Evolutionary conservation across 2,113 vertebrate species (phyloP).

Genomic region (Gambusia holbrooki): DNA sequence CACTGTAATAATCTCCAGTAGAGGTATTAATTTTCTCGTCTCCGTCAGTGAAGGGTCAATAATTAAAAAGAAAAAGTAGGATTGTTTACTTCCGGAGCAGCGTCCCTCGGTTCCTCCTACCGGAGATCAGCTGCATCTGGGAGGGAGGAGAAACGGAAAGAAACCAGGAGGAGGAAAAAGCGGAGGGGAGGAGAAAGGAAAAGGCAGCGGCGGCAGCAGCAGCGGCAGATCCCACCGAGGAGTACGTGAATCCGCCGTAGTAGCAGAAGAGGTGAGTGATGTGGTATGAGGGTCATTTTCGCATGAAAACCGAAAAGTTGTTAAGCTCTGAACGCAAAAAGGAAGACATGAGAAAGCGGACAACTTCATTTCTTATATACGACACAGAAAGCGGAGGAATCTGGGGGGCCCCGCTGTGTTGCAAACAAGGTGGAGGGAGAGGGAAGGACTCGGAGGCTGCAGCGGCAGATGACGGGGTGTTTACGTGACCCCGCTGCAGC

Average conservation of each 20-base stretch:
- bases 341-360: constrained; percentile 16
- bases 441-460: constrained; percentile 31
- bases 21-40: too few species aligned
- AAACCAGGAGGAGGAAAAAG: constrained; percentile 39
- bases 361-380: constrained; percentile 50
- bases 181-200: constrained; percentile 46
- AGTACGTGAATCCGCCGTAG: constrained; percentile 53
- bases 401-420: constrained; percentile 41
- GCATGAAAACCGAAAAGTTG: neutral
- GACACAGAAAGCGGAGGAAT: constrained; percentile 29
- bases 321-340: neutral
- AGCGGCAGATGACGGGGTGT: constrained; percentile 34
- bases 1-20: too few species aligned
- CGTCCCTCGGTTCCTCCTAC: constrained; percentile 55
- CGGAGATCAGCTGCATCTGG: constrained; percentile 59
- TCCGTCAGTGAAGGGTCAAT: too few species aligned
- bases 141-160: constrained; percentile 53
- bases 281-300: constrained; percentile 27
- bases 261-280: constrained; percentile 67
- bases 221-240: constrained; percentile 35
- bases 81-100: constrained; percentile 72
- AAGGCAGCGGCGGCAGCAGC: neutral
- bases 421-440: constrained; percentile 45
- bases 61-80: neutral
- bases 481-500: constrained; percentile 8